Evolutionary conservation across 2,888 invertebrate species (phyloP), one percentile per base, ranked within the genome.

Genomic region (Folsomia candida): DNA sequence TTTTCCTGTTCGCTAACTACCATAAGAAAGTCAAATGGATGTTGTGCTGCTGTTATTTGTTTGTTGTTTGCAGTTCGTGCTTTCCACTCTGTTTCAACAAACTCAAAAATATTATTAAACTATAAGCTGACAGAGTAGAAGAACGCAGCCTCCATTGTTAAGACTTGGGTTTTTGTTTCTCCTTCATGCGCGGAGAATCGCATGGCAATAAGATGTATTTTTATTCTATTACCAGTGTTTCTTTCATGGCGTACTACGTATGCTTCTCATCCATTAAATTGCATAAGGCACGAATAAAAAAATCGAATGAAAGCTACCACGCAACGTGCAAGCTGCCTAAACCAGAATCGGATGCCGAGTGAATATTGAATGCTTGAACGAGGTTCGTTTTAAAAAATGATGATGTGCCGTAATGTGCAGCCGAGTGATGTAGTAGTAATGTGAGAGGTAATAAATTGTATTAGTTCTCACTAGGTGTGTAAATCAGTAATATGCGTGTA

Each of bases 401-500:
- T 37, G 37, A 9, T 4, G 4, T 37, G 37, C 37, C n/a, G n/a
- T 37, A 9, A 37, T 37, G 14, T 14, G 6, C 37, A 4, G 14
- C 37, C 37, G 14, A 37, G 37, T 37, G 37, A 37, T 4, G 37
- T 4, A 37, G 37, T 37, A 37, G 37, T 37, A 9, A 37, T 37
- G 37, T 37, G 14, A 37, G 14, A 37, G 37, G 37, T 37, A 37
- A 37, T 37, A 37, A 37, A 37, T 37, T 37, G 37, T 37, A 37
- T 37, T 37, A 9, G 37, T 37, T 37, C 37, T 4, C 37, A 37
- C 37, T 54, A 54, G 54, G 54, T 20, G 54, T 54, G 54, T 54
- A 54, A 54, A 54, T 54, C 6, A 54, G 54, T 54, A 54, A 54
- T 54, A 6, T 54, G 54, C 54, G 54, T 54, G 54, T 54, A 54